Percentiles rank a stretch among this genome's conserved stretches.
Conservation (phyloP, 1,140 invertebrate genomes). For the Meloidogyne chitwoodi region DNA sequence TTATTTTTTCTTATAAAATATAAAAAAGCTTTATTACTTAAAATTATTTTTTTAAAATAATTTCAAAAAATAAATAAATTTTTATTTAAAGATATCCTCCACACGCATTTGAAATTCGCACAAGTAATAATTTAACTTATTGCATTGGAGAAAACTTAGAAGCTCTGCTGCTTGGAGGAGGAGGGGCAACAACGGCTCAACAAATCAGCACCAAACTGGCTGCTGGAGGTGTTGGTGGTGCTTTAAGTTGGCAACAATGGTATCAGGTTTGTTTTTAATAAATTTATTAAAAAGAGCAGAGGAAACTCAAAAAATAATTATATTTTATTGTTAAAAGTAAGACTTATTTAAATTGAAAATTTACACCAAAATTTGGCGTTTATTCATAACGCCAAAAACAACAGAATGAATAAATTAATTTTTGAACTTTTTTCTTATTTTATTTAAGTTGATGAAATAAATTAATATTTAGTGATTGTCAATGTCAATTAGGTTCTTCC, state of each 20-base stretch:
- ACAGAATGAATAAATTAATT: too few relatives aligned
- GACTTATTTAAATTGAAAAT: not conserved
- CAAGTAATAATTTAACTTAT: constrained; percentile 41
- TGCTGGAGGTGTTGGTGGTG: constrained; percentile 11
- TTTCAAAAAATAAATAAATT: not conserved
- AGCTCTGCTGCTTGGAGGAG: constrained; percentile 33
- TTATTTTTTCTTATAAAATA: not conserved
- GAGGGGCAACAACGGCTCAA: constrained; percentile 28
- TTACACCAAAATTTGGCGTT: not conserved
- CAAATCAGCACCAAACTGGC: constrained; percentile 2
- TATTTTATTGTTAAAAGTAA: not conserved
- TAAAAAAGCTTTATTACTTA: not conserved
- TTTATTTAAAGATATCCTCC: constrained; percentile 45
- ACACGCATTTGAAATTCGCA: constrained; percentile 58
- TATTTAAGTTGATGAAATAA: too few relatives aligned
- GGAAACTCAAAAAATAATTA: not conserved
- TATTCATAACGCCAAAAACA: not conserved
- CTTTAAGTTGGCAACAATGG: constrained; percentile 48
- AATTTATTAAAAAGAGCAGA: not conserved
- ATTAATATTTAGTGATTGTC: too few relatives aligned
- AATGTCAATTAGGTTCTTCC: too few relatives aligned
- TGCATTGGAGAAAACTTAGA: constrained; percentile 58
- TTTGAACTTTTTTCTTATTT: too few relatives aligned
- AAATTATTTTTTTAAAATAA: not conserved
- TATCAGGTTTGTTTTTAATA: constrained; percentile 41